Percentiles rank a stretch among this genome's conserved stretches.
phyloP scores from a whole-genome alignment of 2,888 invertebrate genomes.

The Bombylius major region DNA sequence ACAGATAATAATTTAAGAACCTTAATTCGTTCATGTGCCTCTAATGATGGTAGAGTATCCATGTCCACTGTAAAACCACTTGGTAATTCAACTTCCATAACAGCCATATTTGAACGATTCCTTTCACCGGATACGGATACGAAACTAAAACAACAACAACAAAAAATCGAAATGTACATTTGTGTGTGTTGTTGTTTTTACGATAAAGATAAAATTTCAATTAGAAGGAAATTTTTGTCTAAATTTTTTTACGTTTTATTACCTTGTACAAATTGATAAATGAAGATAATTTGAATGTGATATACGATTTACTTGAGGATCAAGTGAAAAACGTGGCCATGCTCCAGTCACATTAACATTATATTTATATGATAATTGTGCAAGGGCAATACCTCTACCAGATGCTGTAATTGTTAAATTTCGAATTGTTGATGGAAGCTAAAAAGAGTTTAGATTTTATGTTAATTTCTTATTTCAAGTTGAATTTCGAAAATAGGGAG shows the following conservation, averaged over 20 bases:
- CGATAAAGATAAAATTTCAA: neutral
- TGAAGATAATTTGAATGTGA: conserved; percentile 72
- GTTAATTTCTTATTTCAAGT: neutral
- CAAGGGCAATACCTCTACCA: conserved; percentile 67
- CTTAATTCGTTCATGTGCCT: conserved; percentile 39
- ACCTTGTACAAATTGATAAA: conserved; percentile 74
- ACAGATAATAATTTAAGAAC: conserved; percentile 17
- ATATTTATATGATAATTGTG: conserved; percentile 68
- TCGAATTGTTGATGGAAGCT: conserved; percentile 38
- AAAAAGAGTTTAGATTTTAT: neutral
- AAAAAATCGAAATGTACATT: neutral
- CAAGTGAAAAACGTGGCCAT: conserved; percentile 77
- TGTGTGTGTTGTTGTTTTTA: neutral
- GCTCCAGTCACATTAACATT: conserved; percentile 79
- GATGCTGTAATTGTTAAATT: conserved; percentile 62
- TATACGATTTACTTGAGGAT: conserved; percentile 77
- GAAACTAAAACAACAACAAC: conserved; percentile 20
- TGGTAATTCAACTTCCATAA: conserved; percentile 80
- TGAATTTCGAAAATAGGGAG: conserved; percentile 42
- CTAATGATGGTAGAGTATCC: conserved; percentile 58
- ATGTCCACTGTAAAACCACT: conserved; percentile 82
- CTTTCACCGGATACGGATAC: conserved; percentile 27
- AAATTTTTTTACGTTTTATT: too few relatives aligned
- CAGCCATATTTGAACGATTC: conserved; percentile 64
- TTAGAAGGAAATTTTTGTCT: neutral